A percentile compares a stretch with the other conserved stretches of the same genome.
Conservation (phyloP, 2,797 vertebrate species). For the Benthosema pterotum region DNA sequence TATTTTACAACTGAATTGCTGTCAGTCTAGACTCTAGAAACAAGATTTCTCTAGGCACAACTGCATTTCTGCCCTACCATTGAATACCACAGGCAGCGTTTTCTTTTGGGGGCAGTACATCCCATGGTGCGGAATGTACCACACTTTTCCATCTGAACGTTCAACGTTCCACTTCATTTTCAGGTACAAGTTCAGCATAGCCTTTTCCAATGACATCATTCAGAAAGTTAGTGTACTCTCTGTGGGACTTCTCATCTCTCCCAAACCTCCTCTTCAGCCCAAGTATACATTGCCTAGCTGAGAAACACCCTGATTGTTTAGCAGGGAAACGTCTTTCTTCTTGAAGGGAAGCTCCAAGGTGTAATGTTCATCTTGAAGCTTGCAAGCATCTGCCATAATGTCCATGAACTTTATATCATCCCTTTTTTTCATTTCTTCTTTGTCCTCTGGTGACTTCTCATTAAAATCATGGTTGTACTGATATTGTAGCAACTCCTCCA, state of each 20-base stretch:
- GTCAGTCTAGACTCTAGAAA: slow-evolving; percentile 26
- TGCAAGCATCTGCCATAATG: not conserved
- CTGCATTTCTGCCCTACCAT: not conserved
- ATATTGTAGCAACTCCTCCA: no score
- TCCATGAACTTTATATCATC: slow-evolving; percentile 13
- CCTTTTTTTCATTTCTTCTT: slow-evolving; percentile 7
- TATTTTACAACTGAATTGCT: slow-evolving; percentile 20
- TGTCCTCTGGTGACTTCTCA: slow-evolving; percentile 5
- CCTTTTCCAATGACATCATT: not conserved
- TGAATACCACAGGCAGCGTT: slow-evolving; percentile 13
- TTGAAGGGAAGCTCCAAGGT: no score
- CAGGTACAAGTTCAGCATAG: slow-evolving; percentile 1
- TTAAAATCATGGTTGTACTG: slow-evolving; percentile 11
- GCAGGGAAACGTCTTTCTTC: not conserved
- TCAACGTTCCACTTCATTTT: no score
- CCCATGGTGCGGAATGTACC: slow-evolving; percentile 14
- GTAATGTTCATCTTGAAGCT: slow-evolving; percentile 6
- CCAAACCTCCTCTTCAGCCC: no score
- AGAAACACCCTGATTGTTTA: slow-evolving; percentile 18
- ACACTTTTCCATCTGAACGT: no score
- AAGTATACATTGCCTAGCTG: not conserved
- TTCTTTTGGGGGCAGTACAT: slow-evolving; percentile 13
- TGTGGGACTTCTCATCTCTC: not conserved
- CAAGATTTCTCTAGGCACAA: slow-evolving; percentile 5
- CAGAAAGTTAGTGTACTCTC: slow-evolving; percentile 8